These are phyloP conservation scores for Cololabis saira DNA, from an alignment of 2,113 vertebrate species.

Conservation along the genomic window DNA sequence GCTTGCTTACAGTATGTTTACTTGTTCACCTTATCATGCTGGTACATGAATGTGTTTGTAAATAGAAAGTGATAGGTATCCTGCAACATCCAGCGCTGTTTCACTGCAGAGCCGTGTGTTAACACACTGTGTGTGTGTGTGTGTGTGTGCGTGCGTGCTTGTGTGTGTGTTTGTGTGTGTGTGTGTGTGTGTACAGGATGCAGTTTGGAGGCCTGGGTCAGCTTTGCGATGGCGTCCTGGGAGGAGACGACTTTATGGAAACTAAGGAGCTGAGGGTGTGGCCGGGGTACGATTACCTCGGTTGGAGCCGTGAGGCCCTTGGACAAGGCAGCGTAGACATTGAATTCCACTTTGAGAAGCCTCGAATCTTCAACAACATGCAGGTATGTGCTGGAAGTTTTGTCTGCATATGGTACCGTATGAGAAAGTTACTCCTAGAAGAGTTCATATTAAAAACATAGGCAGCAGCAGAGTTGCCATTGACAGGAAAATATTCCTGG, in stretches of 20 bases:
- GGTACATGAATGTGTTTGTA: conserved; percentile 5
- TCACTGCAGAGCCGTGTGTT: conserved; percentile 1
- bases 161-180: conserved; percentile 19
- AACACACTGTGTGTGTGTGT: conserved; percentile 7
- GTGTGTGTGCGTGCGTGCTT: not conserved
- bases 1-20: not conserved
- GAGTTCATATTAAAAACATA: not conserved
- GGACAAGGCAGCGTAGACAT: conserved; percentile 85
- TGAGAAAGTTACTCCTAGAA: too few species aligned
- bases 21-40: conserved; percentile 16
- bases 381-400: conserved; percentile 76
- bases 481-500: not conserved
- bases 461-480: not conserved
- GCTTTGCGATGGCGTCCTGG: conserved; percentile 89
- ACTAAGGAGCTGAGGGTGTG: conserved; percentile 90
- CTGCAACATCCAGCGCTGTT: too few species aligned
- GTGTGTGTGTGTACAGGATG: conserved; percentile 75
- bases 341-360: conserved; percentile 91
- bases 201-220: conserved; percentile 93
- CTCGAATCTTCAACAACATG: conserved; percentile 87
- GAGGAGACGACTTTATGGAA: conserved; percentile 88
- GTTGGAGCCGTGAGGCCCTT: conserved; percentile 86
- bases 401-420: not conserved
- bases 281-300: conserved; percentile 93
- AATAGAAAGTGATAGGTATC: not conserved